Conservation (phyloP, 2,888 invertebrate genomes). For the Tachina grossa region DNA sequence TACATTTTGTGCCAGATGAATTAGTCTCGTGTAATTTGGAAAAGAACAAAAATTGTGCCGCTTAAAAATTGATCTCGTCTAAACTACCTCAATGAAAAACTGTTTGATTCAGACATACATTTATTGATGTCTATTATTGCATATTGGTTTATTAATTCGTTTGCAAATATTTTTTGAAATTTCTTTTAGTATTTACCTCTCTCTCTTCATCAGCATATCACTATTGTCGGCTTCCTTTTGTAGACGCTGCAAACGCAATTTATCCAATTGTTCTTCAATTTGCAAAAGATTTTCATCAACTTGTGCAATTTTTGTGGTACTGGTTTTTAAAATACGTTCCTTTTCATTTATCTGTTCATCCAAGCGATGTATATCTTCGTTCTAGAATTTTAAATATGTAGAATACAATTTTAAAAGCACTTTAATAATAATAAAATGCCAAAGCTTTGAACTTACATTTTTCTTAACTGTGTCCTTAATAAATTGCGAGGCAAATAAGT, state of each 20-base stretch:
- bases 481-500: constrained; percentile 86
- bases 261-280: constrained; percentile 86
- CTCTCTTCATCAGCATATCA: constrained; percentile 75
- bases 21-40: too few relatives aligned
- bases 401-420: neutral
- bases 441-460: constrained; percentile 85
- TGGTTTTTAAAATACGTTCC: constrained; percentile 84
- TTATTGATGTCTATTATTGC: too few relatives aligned
- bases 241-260: constrained; percentile 81
- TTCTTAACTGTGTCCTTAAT: constrained; percentile 88
- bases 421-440: neutral
- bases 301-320: constrained; percentile 87
- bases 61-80: too few relatives aligned
- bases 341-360: constrained; percentile 86
- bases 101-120: too few relatives aligned
- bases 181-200: constrained; percentile 67
- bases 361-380: constrained; percentile 88
- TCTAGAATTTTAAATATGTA: constrained; percentile 83
- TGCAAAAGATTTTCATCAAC: constrained; percentile 88
- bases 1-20: too few relatives aligned
- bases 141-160: too few relatives aligned
- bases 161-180: neutral
- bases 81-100: too few relatives aligned
- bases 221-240: constrained; percentile 75
- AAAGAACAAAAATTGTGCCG: too few relatives aligned